These are phyloP conservation scores for Seladonia tumulorum DNA, from an alignment of 2,888 invertebrate genomes.

Conservation along the genomic window DNA sequence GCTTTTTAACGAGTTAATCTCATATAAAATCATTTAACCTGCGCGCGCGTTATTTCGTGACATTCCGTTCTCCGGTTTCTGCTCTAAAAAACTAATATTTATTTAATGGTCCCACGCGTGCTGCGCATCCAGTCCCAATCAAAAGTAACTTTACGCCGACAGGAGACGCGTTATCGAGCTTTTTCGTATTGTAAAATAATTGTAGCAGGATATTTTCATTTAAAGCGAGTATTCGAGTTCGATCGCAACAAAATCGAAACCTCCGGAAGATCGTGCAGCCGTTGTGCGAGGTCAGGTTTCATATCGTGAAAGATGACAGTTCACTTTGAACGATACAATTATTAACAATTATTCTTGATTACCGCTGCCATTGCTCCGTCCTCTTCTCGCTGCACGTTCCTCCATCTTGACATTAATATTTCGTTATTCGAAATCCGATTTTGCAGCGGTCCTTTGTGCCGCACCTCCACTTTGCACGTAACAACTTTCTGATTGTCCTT, in stretches of 20 bases:
- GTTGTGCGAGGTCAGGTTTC: too few relatives aligned
- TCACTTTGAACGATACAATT: not conserved
- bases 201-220: not conserved
- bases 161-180: not conserved
- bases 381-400: not conserved
- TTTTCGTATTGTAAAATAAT: not conserved
- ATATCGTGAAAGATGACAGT: not conserved
- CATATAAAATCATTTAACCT: not conserved
- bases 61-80: not conserved
- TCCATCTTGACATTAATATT: not conserved
- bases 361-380: not conserved
- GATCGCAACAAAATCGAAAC: too few relatives aligned
- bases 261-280: too few relatives aligned
- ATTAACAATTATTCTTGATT: not conserved
- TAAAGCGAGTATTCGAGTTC: not conserved
- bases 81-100: not conserved
- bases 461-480: not conserved
- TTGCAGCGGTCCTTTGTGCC: not conserved
- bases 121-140: not conserved
- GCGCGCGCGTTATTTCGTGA: not conserved
- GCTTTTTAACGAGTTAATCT: not conserved
- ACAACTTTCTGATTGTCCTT: not conserved
- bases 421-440: not conserved
- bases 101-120: not conserved
- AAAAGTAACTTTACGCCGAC: not conserved